Evolutionary conservation across 2,888 invertebrate genomes (phyloP).

Genomic region (Hemithea aestivaria): DNA sequence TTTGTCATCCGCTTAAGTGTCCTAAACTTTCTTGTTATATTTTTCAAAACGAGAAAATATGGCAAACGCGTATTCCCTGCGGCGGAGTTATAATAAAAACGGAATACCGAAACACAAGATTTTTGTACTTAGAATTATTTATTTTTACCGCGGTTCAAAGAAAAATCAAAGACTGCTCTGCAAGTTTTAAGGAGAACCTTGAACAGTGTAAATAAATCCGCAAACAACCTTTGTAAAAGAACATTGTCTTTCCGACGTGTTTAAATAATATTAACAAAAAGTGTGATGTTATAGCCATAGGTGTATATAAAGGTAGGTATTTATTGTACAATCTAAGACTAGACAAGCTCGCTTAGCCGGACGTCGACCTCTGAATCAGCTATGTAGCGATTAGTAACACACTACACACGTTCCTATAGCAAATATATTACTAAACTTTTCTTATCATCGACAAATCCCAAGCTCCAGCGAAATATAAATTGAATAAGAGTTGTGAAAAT

Average conservation of each 20-base stretch:
- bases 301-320: slow-evolving; percentile 11
- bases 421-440: slow-evolving; percentile 22
- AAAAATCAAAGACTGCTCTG: too few species aligned
- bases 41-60: too few species aligned
- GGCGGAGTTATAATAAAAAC: too few species aligned
- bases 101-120: too few species aligned
- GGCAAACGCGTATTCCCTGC: too few species aligned
- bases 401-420: slow-evolving; percentile 18
- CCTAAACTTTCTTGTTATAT: too few species aligned
- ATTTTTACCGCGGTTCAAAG: too few species aligned
- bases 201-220: too few species aligned
- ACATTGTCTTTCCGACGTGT: slow-evolving; percentile 5
- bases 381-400: slow-evolving; percentile 25
- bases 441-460: slow-evolving; percentile 15
- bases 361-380: slow-evolving; percentile 20
- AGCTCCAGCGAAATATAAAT: background rate
- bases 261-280: slow-evolving; percentile 10
- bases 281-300: slow-evolving; percentile 6
- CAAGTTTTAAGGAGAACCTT: too few species aligned
- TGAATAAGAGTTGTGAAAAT: too few species aligned
- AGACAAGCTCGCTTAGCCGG: slow-evolving; percentile 25
- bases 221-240: slow-evolving; percentile 3
- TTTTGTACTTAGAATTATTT: too few species aligned
- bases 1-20: too few species aligned
- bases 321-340: slow-evolving; percentile 17